Conservation (phyloP, 2,113 vertebrate species). For the Taxidea taxus region DNA sequence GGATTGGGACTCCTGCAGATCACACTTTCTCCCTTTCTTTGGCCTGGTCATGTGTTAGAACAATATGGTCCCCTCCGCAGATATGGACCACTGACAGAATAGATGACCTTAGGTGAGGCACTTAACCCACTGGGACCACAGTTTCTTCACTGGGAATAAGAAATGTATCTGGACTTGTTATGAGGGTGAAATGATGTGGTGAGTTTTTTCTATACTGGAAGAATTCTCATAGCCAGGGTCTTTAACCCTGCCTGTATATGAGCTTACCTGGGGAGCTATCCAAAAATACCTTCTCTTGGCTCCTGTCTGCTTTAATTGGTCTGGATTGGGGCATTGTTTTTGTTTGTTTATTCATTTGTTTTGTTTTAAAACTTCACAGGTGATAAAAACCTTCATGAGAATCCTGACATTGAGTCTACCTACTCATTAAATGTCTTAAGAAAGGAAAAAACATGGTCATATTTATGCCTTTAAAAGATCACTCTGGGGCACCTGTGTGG, state of each 20-base stretch:
- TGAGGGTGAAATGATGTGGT: background rate
- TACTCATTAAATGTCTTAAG: background rate
- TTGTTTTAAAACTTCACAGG: background rate
- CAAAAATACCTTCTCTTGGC: background rate
- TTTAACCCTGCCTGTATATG: background rate
- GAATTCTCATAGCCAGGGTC: background rate
- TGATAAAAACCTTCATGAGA: background rate
- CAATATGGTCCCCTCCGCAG: accelerated
- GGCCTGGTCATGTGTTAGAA: accelerated
- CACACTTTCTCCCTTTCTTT: accelerated
- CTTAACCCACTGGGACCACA: background rate
- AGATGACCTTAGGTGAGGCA: background rate
- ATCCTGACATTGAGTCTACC: background rate
- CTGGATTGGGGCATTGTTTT: background rate
- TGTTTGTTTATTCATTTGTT: background rate
- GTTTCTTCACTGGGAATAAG: background rate
- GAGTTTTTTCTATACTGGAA: background rate
- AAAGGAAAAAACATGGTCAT: accelerated
- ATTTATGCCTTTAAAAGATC: background rate
- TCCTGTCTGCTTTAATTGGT: background rate
- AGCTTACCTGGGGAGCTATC: background rate
- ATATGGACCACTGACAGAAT: background rate
- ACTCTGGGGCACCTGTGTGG: no score
- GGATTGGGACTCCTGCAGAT: background rate
- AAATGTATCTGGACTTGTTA: background rate